Conservation (phyloP, 23 tunicate genomes). For the Clavelina lepadiformis region DNA sequence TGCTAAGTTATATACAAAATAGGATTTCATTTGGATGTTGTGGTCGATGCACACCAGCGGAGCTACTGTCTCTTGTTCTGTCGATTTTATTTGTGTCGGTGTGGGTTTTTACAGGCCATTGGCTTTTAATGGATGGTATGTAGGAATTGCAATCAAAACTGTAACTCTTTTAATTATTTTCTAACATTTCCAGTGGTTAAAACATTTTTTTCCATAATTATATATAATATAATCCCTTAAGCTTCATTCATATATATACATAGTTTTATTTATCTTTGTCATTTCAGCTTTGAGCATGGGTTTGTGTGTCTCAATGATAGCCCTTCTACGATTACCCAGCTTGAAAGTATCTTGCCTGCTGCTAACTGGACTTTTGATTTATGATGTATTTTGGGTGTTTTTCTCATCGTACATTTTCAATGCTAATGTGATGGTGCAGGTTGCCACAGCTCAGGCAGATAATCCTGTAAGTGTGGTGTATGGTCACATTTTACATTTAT, state of each 20-base stretch:
- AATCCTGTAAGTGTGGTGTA: conserved; percentile 91
- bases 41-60: conserved; percentile 93
- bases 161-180: too few relatives aligned
- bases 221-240: not conserved
- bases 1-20: not conserved
- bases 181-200: not conserved
- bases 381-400: conserved; percentile 98
- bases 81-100: conserved; percentile 86
- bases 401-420: conserved; percentile 89
- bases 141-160: too few relatives aligned
- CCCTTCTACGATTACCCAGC: conserved; percentile 85
- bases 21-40: conserved; percentile 85
- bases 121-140: conserved; percentile 96
- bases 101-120: conserved; percentile 93
- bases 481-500: too few relatives aligned
- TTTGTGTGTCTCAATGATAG: conserved; percentile 94
- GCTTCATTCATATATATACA: not conserved
- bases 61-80: conserved; percentile 68
- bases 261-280: too few relatives aligned
- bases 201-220: not conserved
- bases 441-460: conserved; percentile 95
- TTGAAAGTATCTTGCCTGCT: conserved; percentile 91
- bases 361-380: conserved; percentile 82
- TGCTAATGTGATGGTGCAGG: conserved; percentile 96
- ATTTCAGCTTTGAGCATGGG: conserved; percentile 95